Base-by-base conservation (phyloP, 2,797 vertebrate genomes). In the Lithobates pipiens region DNA sequence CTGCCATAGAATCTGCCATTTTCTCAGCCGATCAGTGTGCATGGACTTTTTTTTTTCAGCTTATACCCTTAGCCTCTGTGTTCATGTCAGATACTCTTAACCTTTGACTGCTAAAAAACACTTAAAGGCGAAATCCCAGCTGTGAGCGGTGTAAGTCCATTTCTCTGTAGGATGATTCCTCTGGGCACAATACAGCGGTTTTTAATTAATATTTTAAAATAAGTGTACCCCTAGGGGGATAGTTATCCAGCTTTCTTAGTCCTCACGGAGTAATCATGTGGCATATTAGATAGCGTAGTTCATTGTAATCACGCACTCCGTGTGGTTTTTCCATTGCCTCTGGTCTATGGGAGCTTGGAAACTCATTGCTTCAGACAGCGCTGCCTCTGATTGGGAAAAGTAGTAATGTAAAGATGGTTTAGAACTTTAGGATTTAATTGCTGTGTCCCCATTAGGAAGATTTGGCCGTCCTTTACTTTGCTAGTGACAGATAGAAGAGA, bases 151-250 rank as follows among this genome's bases (percentile, higher is more conserved):
- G 5, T 10, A 0, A 8, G 3, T 36, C 75, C 54, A 15, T 15
- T 1, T 4, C 77, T 21, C 67, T 29, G n/a, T 68, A 29, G 61
- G 42, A 78, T 68, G 42, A 78, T n/a, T 63, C 76, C 27, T 10
- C 1, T 5, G 76, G n/a, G 77, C 39, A 42, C 68, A 29, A 4
- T 78, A 23, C 63, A 42, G 39, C 21, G 36, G 67, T 42, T 68
- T 29, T 68, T 78, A 68, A 78, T 78, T 68, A 68, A 39, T 29
- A 11, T 46, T 1, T 25, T 42, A 46, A 78, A 29, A 68, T 46
- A 67, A n/a, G 9, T 5, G 5, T 68, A 39, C 63, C 68, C 39
- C 0, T 68, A 16, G 50, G 44, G 77, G 44, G 13, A 18, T 44
- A 21, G n/a, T 39, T 44, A 8, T 29, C 61, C n/a, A 2, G n/a